phyloP scores from a whole-genome alignment of 1,140 invertebrate species.

The Cyclargus thomasi region DNA sequence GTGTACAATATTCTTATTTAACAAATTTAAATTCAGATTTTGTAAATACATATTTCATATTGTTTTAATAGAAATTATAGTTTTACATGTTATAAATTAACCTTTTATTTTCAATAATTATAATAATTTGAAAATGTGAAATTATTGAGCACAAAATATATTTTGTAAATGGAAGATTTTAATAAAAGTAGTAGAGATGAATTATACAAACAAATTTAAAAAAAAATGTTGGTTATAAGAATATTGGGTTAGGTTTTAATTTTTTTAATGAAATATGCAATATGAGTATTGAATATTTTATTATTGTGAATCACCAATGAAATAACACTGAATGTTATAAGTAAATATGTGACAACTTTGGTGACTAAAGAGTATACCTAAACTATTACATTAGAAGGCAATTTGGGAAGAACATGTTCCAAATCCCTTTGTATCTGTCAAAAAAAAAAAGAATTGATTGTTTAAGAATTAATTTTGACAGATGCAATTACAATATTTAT shows the following conservation, averaged over 20 bases:
- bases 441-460: slow-evolving; percentile 8
- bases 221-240: too few relatives aligned
- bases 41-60: too few relatives aligned
- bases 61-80: too few relatives aligned
- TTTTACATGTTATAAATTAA: too few relatives aligned
- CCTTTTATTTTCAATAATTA: too few relatives aligned
- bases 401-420: slow-evolving; percentile 36
- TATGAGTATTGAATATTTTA: slow-evolving; percentile 17
- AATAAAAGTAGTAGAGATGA: too few relatives aligned
- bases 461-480: not conserved
- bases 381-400: slow-evolving; percentile 36
- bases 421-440: slow-evolving; percentile 17
- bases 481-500: not conserved
- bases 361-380: slow-evolving; percentile 25
- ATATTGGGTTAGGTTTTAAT: too few relatives aligned
- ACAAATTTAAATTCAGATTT: too few relatives aligned
- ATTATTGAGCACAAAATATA: too few relatives aligned
- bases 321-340: not conserved
- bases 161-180: too few relatives aligned
- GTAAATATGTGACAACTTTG: slow-evolving; percentile 17
- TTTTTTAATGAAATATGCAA: not conserved
- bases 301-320: not conserved
- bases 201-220: too few relatives aligned
- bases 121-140: too few relatives aligned
- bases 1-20: not conserved